These are phyloP conservation scores for Prosapia bicincta DNA, from an alignment of 2,888 invertebrate genomes.

Conservation along the genomic window DNA sequence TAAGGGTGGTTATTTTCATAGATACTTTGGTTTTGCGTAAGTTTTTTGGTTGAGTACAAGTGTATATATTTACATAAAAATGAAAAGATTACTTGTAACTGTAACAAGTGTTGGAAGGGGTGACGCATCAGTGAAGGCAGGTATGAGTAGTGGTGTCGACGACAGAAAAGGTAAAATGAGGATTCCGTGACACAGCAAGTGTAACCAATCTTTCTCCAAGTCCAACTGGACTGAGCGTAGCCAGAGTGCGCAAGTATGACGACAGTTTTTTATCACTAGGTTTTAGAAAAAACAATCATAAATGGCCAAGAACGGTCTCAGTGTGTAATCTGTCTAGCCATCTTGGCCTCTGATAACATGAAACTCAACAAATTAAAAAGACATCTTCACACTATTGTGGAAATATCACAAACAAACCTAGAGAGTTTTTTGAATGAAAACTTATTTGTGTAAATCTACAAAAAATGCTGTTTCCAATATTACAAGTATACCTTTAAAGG, in stretches of 20 bases:
- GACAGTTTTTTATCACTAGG: conserved; percentile 16
- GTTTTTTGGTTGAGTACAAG: too few species aligned
- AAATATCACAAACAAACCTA: conserved; percentile 30
- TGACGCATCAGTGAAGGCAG: conserved; percentile 1
- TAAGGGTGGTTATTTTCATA: conserved; percentile 1
- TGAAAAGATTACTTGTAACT: conserved; percentile 4
- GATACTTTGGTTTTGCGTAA: not conserved
- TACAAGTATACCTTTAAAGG: conserved; percentile 29
- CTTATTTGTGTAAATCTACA: conserved; percentile 32
- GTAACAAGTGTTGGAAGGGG: too few species aligned
- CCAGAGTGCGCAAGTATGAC: conserved; percentile 3
- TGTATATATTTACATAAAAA: conserved; percentile 4
- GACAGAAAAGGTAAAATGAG: conserved; percentile 12
- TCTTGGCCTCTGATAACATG: conserved; percentile 29
- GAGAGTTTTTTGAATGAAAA: conserved; percentile 10
- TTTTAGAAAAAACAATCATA: conserved; percentile 7
- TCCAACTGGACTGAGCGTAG: conserved; percentile 7
- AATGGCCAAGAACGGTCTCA: conserved; percentile 23
- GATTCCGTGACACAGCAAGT: conserved; percentile 1
- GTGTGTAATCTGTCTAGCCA: conserved; percentile 19
- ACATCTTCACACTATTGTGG: too few species aligned
- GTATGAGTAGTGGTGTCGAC: conserved; percentile 4
- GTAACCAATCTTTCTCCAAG: not conserved
- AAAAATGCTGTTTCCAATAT: too few species aligned
- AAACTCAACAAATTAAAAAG: conserved; percentile 32